phyloP scores from a whole-genome alignment of 2,113 vertebrate genomes.

The Clinocottus analis region DNA sequence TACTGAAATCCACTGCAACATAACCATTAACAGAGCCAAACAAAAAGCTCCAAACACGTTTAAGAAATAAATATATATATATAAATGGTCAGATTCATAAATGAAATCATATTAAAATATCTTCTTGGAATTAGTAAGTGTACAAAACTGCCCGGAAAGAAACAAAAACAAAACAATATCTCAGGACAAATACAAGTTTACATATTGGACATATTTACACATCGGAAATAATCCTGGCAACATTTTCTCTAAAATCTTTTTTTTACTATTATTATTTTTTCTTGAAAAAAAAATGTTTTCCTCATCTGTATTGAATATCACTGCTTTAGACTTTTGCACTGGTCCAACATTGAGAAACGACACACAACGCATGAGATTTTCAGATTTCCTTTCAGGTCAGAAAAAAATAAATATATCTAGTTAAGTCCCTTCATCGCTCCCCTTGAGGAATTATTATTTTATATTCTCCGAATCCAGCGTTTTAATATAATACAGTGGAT shows the following conservation, averaged over 20 bases:
- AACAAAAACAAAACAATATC: constrained; percentile 85
- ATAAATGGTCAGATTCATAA: constrained; percentile 92
- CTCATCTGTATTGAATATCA: constrained; percentile 75
- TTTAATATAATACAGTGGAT: constrained; percentile 71
- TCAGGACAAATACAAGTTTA: constrained; percentile 91
- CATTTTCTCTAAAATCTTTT: constrained; percentile 86
- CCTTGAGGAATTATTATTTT: constrained; percentile 46
- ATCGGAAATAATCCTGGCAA: constrained; percentile 87
- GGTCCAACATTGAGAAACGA: constrained; percentile 79
- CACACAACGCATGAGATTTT: constrained; percentile 76
- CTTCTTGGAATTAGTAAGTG: constrained; percentile 92
- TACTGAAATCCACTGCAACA: constrained; percentile 89
- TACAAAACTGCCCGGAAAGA: constrained; percentile 93
- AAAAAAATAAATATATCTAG: constrained; percentile 78
- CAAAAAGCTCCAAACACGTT: constrained; percentile 91
- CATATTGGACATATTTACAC: constrained; percentile 97
- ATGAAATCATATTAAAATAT: constrained; percentile 97
- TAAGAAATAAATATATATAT: constrained; percentile 96
- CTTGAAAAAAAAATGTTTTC: constrained; percentile 65
- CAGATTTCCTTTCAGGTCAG: constrained; percentile 73
- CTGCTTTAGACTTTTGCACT: constrained; percentile 73
- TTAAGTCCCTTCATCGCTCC: constrained; percentile 69
- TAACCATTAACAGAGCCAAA: constrained; percentile 89
- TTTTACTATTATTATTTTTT: constrained; percentile 68
- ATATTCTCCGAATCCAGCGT: constrained; percentile 60